Evolutionary conservation across 2,113 vertebrate genomes (phyloP).

Genomic region (Daubentonia madagascariensis): DNA sequence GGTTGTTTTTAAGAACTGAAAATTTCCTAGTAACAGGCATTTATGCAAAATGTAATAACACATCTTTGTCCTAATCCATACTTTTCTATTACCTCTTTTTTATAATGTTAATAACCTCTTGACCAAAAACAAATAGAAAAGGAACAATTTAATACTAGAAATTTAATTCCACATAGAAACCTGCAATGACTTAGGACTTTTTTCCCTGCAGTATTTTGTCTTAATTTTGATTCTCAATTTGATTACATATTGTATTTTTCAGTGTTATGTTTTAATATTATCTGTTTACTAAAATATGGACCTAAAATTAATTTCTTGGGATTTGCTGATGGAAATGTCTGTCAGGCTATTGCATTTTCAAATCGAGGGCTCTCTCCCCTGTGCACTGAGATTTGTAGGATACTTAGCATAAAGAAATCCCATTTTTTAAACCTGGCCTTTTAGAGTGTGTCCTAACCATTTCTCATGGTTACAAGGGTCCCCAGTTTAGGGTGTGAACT

Average conservation of each 20-base stretch:
- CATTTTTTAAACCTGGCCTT: background rate
- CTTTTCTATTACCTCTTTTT: constrained; percentile 75
- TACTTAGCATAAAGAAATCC: background rate
- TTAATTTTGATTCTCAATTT: constrained; percentile 42
- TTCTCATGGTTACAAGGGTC: background rate
- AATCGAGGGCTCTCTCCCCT: background rate
- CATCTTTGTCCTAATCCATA: constrained; percentile 68
- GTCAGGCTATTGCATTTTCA: background rate
- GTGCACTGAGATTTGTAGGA: background rate
- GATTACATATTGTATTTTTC: constrained; percentile 30
- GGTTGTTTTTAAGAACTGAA: constrained; percentile 81
- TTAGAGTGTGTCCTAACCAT: background rate
- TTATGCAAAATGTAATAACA: constrained; percentile 74
- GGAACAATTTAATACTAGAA: constrained; percentile 24
- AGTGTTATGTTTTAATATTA: constrained; percentile 10
- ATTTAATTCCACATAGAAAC: constrained; percentile 58
- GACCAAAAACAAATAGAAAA: constrained; percentile 60
- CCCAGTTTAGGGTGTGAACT: background rate
- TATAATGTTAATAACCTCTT: constrained; percentile 60
- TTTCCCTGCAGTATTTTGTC: constrained; percentile 22
- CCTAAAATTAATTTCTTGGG: background rate
- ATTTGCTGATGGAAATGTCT: background rate
- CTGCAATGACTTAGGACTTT: background rate
- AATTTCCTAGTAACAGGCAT: constrained; percentile 76
- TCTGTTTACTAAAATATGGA: constrained; percentile 33